These are phyloP conservation scores for Steromphala cineraria DNA, from an alignment of 2,888 invertebrate species.

Conservation along the genomic window DNA sequence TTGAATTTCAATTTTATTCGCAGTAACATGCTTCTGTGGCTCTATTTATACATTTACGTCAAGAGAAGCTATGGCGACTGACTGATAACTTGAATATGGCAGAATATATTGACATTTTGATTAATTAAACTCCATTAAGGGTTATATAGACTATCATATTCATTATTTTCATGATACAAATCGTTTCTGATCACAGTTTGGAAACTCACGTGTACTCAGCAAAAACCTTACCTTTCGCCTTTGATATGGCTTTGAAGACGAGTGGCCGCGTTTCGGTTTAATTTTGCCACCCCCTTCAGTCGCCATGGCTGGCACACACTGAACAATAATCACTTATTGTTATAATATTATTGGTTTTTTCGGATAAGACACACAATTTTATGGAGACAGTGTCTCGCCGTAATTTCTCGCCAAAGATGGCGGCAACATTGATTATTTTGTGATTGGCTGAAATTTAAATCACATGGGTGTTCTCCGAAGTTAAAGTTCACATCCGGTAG, in stretches of 20 bases:
- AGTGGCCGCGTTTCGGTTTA: slow-evolving; percentile 42
- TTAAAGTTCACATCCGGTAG: slow-evolving; percentile 32
- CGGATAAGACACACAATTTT: slow-evolving; percentile 28
- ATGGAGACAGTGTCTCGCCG: slow-evolving; percentile 27
- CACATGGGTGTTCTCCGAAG: slow-evolving; percentile 42
- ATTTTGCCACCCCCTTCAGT: slow-evolving; percentile 54
- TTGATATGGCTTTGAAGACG: slow-evolving; percentile 51
- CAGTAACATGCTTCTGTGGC: neutral
- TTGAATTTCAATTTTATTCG: neutral
- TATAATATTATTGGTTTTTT: neutral
- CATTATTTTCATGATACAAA: no score
- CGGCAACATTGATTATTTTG: slow-evolving; percentile 46
- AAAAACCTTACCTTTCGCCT: slow-evolving; percentile 48
- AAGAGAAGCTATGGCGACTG: neutral
- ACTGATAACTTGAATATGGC: neutral
- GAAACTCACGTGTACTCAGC: slow-evolving; percentile 29
- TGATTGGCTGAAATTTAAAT: slow-evolving; percentile 50
- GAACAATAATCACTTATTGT: neutral
- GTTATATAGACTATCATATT: no score
- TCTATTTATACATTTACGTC: neutral
- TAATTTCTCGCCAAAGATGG: slow-evolving; percentile 56
- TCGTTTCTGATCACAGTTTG: no score
- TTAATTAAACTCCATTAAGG: no score
- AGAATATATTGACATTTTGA: neutral
- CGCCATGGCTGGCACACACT: slow-evolving; percentile 34